phyloP scores from a whole-genome alignment of 2,113 vertebrate genomes.

The Chrysemys picta region DNA sequence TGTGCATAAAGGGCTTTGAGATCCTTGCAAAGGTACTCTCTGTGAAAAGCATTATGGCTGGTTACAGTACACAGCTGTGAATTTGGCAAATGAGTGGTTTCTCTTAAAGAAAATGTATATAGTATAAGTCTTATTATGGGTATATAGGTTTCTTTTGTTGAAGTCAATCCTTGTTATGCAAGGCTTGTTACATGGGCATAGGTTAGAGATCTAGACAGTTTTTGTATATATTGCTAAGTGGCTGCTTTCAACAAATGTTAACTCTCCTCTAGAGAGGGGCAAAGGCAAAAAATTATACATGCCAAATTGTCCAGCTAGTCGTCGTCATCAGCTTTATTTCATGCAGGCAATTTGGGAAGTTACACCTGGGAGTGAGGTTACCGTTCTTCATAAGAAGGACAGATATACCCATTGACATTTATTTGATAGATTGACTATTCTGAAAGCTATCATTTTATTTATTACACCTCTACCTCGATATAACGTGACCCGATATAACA shows the following conservation, averaged over 20 bases:
- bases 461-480: background rate
- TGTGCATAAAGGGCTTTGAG: background rate
- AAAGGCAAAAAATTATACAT: constrained; percentile 16
- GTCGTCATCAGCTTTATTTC: background rate
- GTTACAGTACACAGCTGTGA: background rate
- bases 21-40: background rate
- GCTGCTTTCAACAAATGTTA: constrained; percentile 33
- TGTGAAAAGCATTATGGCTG: too few relatives aligned
- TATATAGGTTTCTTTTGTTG: background rate
- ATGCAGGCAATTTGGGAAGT: background rate
- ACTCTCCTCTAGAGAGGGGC: background rate
- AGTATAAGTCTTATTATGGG: background rate
- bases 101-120: background rate
- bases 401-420: background rate
- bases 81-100: background rate
- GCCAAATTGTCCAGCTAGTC: background rate
- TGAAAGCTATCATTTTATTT: background rate
- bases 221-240: background rate
- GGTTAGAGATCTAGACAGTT: background rate
- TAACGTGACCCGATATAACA: too few relatives aligned
- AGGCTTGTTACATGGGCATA: background rate
- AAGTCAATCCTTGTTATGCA: background rate
- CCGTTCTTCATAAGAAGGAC: background rate
- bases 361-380: background rate
- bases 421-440: background rate